Evolutionary conservation across 2,888 invertebrate species (phyloP).

Genomic region (Troilus luridus): DNA sequence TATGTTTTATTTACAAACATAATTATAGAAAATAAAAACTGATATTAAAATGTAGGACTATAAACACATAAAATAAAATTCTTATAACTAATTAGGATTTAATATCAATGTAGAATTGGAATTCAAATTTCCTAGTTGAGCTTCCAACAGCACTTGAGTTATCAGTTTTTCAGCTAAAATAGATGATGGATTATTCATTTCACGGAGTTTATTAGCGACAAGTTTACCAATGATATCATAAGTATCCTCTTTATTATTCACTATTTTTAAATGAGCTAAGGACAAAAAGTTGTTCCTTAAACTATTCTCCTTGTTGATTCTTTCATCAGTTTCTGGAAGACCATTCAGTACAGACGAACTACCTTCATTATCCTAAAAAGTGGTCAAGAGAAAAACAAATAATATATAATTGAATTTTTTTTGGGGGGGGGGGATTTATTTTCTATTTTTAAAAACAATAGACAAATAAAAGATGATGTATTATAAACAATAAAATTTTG

Average conservation of each 20-base stretch:
- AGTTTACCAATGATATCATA: conserved; percentile 40
- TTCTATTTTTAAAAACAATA: too few species aligned
- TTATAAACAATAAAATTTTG: too few species aligned
- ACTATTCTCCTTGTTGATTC: neutral
- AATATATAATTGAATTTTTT: neutral
- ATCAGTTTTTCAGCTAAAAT: conserved; percentile 47
- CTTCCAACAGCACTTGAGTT: conserved; percentile 45
- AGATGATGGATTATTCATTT: conserved; percentile 13
- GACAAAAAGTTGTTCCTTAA: neutral
- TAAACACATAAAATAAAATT: neutral
- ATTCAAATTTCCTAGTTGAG: conserved; percentile 48
- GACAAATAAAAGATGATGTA: too few species aligned
- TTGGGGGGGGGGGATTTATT: neutral
- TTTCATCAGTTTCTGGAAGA: neutral
- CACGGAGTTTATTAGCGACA: conserved; percentile 37
- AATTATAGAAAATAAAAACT: conserved; percentile 7
- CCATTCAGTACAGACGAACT: neutral
- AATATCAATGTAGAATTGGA: neutral
- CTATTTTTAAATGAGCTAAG: neutral
- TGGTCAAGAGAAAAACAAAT: neutral
- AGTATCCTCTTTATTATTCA: neutral
- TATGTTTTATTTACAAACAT: neutral
- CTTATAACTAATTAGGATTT: conserved; percentile 28
- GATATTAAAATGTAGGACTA: neutral
- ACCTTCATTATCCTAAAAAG: conserved; percentile 52